These are phyloP conservation scores for Xenus cinereus DNA, from an alignment of 2,113 vertebrate species.

Conservation along the genomic window DNA sequence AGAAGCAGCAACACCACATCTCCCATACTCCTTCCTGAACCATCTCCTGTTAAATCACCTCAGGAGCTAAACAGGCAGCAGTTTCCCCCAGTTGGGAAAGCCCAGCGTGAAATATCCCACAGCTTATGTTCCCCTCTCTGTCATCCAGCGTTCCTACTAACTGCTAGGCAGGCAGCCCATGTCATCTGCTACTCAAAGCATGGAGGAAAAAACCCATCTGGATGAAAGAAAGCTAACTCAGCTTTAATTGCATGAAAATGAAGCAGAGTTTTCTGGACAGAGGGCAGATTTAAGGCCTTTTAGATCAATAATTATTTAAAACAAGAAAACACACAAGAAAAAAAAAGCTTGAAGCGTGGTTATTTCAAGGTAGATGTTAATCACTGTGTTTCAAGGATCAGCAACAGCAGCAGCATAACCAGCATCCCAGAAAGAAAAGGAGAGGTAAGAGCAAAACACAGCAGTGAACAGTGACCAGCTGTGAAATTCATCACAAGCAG, in stretches of 20 bases:
- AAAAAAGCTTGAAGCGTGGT: not conserved
- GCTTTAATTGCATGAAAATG: not conserved
- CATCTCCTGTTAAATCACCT: not conserved
- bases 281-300: not conserved
- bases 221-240: not conserved
- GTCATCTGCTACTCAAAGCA: not conserved
- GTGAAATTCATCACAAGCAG: not conserved
- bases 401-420: not conserved
- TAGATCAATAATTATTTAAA: not conserved
- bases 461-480: not conserved
- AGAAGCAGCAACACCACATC: not conserved
- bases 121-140: not conserved
- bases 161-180: not conserved
- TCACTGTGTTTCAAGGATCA: not conserved
- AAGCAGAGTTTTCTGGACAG: not conserved
- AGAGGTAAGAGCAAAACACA: not conserved
- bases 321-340: not conserved
- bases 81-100: not conserved
- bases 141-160: not conserved
- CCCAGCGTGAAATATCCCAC: not conserved
- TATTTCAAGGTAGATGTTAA: not conserved
- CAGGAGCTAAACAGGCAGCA: not conserved
- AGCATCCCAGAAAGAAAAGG: not conserved
- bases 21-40: not conserved
- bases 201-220: not conserved